Conservation (phyloP, 1,140 invertebrate species). For the Apis laboriosa region DNA sequence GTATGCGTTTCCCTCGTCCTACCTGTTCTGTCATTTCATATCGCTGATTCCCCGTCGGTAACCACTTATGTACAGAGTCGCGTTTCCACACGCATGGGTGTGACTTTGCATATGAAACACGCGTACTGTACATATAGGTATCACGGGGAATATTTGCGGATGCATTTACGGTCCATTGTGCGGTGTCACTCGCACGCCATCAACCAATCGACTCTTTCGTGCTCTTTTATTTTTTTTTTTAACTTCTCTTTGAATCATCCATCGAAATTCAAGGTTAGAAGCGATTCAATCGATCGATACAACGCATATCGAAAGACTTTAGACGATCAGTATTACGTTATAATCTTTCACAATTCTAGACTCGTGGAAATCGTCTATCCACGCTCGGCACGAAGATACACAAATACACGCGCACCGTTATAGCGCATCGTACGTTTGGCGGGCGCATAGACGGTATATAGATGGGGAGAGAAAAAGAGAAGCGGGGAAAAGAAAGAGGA, state of each 20-base stretch:
- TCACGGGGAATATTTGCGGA: conserved; percentile 23
- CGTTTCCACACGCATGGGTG: background rate
- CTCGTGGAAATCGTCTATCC: background rate
- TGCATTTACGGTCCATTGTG: conserved; percentile 29
- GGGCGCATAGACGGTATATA: background rate
- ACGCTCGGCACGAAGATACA: conserved; percentile 6
- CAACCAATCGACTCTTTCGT: background rate
- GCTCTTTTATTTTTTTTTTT: background rate
- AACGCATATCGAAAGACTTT: too few relatives aligned
- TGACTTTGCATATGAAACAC: conserved; percentile 10
- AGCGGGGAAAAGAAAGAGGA: conserved; percentile 19
- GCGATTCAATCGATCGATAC: background rate
- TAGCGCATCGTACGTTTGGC: background rate
- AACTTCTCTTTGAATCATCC: background rate
- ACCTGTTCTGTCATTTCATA: conserved; percentile 2
- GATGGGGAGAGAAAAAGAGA: background rate
- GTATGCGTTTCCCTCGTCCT: conserved; percentile 3
- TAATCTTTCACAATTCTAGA: background rate
- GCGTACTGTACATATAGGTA: background rate
- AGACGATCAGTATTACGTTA: background rate
- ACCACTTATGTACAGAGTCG: background rate
- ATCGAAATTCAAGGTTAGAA: background rate
- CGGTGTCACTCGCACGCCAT: conserved; percentile 7
- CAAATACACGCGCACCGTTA: conserved; percentile 23
- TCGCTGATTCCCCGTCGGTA: background rate